These are phyloP conservation scores for Odocoileus hemionus DNA, from an alignment of 2,113 vertebrate species.

Conservation along the genomic window DNA sequence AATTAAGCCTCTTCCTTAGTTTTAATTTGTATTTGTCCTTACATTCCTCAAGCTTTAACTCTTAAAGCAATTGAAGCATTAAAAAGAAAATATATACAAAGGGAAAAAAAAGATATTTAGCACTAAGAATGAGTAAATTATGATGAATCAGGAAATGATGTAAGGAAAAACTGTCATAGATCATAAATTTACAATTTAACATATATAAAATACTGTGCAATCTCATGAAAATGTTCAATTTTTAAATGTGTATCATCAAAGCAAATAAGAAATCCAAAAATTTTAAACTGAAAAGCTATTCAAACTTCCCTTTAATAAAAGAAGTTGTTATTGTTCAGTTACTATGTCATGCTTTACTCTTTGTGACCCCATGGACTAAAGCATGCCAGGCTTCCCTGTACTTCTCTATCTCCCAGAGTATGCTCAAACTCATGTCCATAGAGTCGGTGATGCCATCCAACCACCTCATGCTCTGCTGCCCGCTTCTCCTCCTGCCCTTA, in stretches of 20 bases:
- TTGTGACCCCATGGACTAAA: not conserved
- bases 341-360: not conserved
- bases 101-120: not conserved
- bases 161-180: not conserved
- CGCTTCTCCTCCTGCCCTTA: not conserved
- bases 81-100: not conserved
- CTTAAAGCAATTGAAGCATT: not conserved
- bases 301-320: not conserved
- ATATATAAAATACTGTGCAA: not conserved
- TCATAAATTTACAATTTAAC: not conserved
- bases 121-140: not conserved
- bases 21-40: not conserved
- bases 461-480: not conserved
- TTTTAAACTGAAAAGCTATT: not conserved
- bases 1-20: not conserved
- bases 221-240: not conserved
- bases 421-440: not conserved
- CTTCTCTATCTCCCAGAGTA: not conserved
- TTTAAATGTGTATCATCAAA: not conserved
- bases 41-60: not conserved
- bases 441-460: not conserved
- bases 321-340: not conserved
- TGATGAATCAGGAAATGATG: not conserved
- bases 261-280: not conserved
- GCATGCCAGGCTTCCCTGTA: not conserved